Percentiles rank a stretch among this genome's conserved stretches.
Conservation (phyloP, 2,113 vertebrate species). For the Rattus rattus region DNA sequence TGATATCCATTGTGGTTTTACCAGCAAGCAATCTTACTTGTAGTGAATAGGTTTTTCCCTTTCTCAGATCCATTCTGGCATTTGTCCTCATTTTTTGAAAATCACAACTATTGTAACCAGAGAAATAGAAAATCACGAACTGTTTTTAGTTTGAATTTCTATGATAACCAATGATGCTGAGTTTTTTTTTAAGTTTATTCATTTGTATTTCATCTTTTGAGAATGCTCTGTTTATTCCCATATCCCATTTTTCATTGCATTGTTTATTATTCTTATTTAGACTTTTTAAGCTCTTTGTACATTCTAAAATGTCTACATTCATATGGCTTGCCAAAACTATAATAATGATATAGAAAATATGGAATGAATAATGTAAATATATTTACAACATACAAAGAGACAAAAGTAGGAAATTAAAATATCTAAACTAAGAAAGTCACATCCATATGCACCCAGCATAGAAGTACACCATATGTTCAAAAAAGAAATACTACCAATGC, state of each 20-base stretch:
- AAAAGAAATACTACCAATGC: neutral
- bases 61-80: neutral
- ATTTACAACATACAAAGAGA: neutral
- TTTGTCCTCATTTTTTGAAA: neutral
- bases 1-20: neutral
- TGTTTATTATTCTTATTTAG: neutral
- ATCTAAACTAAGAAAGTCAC: neutral
- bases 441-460: neutral
- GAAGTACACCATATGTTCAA: neutral
- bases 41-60: neutral
- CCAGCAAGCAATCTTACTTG: neutral
- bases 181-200: neutral
- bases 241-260: neutral
- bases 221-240: neutral
- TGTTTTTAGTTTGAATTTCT: neutral
- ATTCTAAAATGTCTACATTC: neutral
- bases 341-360: neutral
- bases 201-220: neutral
- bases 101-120: neutral
- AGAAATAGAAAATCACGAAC: neutral
- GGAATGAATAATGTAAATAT: neutral
- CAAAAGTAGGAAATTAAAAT: neutral
- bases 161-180: neutral
- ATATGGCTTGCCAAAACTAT: neutral
- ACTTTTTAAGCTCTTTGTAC: neutral